A percentile compares a stretch with the other conserved stretches of the same genome.
Evolutionary conservation across 2,113 vertebrate genomes (phyloP).

Genomic region (Acanthochromis polyacanthus): DNA sequence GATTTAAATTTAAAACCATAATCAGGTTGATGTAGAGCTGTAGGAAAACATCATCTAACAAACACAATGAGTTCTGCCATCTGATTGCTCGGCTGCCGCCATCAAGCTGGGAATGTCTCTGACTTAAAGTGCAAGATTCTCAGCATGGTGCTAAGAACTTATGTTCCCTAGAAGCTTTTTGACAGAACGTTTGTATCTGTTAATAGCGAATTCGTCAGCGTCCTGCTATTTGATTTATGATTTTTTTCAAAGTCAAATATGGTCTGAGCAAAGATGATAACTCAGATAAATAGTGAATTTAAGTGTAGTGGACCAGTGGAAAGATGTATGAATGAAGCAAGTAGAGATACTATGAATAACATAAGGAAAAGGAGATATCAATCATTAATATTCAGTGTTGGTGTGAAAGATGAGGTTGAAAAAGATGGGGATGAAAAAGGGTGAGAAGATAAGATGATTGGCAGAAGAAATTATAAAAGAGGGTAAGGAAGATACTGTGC

Average conservation of each 20-base stretch:
- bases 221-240: too few relatives aligned
- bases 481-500: constrained; percentile 22
- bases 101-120: too few relatives aligned
- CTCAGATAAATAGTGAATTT: constrained; percentile 13
- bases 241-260: neutral
- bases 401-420: constrained; percentile 36
- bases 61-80: too few relatives aligned
- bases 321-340: constrained; percentile 1
- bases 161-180: too few relatives aligned
- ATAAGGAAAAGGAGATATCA: constrained; percentile 16
- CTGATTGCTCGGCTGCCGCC: too few relatives aligned
- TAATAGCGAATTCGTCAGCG: too few relatives aligned
- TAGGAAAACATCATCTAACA: too few relatives aligned
- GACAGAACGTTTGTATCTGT: too few relatives aligned
- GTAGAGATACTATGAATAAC: constrained; percentile 19
- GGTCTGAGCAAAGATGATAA: neutral
- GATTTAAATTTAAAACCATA: too few relatives aligned
- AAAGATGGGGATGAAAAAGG: constrained; percentile 51
- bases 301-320: constrained; percentile 2
- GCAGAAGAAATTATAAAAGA: constrained; percentile 53
- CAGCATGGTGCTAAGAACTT: too few relatives aligned
- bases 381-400: constrained; percentile 64
- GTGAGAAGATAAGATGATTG: constrained; percentile 59
- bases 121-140: too few relatives aligned
- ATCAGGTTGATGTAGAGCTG: too few relatives aligned